Evolutionary conservation across 2,888 invertebrate genomes (phyloP).

Genomic region (Asteroscopus sphinx): DNA sequence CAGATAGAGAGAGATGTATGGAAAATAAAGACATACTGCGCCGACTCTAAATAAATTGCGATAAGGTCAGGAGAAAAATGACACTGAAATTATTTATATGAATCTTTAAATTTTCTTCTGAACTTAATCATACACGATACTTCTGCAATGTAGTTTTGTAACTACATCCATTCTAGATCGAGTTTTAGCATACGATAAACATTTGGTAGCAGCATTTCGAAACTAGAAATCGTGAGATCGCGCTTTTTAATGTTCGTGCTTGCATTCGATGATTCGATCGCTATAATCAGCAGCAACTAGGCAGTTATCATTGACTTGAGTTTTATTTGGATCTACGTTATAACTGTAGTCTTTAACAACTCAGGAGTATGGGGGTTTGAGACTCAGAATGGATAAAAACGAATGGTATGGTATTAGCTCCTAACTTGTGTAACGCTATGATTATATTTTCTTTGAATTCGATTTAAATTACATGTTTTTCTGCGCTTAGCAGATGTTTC

Average conservation of each 20-base stretch:
- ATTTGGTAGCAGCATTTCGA: constrained; percentile 38
- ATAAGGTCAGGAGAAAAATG: no score
- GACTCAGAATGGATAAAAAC: no score
- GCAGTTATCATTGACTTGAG: constrained; percentile 8
- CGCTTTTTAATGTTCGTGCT: constrained; percentile 33
- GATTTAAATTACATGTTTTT: no score
- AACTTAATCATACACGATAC: background rate
- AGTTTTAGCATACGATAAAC: constrained; percentile 27
- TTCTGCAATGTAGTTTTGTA: constrained; percentile 11
- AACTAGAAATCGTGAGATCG: constrained; percentile 48
- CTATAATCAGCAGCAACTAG: constrained; percentile 43
- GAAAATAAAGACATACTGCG: no score
- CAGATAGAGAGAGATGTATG: no score
- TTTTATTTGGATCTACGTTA: constrained; percentile 3
- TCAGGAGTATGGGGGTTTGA: no score
- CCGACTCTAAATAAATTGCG: no score
- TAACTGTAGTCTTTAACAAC: constrained; percentile 11
- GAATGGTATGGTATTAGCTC: no score
- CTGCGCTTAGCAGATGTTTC: no score
- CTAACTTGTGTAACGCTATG: no score
- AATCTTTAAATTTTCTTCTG: background rate
- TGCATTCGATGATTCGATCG: constrained; percentile 29
- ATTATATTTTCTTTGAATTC: no score
- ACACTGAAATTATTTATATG: background rate
- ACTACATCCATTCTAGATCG: constrained; percentile 13